phyloP scores from a whole-genome alignment of 1,140 invertebrate genomes.

The Holotrichia oblita region DNA sequence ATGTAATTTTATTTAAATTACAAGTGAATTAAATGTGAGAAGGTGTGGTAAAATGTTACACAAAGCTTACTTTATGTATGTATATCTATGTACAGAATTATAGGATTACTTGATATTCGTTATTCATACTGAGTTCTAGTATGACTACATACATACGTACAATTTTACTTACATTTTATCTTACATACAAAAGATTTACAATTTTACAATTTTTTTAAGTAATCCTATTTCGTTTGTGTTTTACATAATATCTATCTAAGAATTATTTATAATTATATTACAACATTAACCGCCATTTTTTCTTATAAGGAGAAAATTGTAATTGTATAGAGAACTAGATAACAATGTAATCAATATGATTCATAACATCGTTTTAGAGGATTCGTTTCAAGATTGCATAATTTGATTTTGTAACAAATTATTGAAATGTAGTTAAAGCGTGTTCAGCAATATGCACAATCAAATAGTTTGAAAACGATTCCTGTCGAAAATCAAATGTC shows the following conservation, averaged over 20 bases:
- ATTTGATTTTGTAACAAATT: no score
- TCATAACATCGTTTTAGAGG: background rate
- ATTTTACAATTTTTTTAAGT: background rate
- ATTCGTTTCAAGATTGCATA: background rate
- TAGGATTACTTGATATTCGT: background rate
- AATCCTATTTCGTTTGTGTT: background rate
- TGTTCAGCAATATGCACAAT: no score
- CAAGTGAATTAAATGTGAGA: slow-evolving; percentile 13
- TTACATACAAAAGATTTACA: background rate
- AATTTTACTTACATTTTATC: background rate
- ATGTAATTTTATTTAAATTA: slow-evolving; percentile 22
- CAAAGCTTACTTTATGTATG: slow-evolving; percentile 12
- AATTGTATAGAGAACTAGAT: slow-evolving; percentile 8
- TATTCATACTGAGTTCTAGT: background rate
- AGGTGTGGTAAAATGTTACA: slow-evolving; percentile 13
- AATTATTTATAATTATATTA: slow-evolving; percentile 9
- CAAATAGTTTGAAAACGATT: no score
- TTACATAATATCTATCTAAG: background rate
- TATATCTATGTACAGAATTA: slow-evolving; percentile 17
- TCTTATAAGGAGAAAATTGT: background rate
- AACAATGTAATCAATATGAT: slow-evolving; percentile 2
- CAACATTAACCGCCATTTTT: background rate
- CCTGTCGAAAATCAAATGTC: no score
- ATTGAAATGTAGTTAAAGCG: no score
- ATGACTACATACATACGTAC: background rate